A percentile compares a stretch with the other conserved stretches of the same genome.
Conservation (phyloP, 2,797 vertebrate species). For the Pseudotriccus pelzelni region DNA sequence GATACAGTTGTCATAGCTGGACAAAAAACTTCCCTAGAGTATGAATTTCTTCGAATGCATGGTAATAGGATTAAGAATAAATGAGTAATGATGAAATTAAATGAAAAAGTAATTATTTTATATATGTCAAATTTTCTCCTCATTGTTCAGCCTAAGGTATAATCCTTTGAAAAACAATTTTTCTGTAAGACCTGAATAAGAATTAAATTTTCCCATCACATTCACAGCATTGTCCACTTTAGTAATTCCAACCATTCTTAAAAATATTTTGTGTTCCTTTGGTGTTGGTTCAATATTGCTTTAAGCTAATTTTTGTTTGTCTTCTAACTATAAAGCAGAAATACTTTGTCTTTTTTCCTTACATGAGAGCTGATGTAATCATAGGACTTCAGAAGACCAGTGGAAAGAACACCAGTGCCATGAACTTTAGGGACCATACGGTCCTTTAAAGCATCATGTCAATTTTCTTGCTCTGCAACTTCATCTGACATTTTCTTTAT, state of each 20-base stretch:
- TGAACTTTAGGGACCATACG: not conserved
- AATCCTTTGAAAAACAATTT: not conserved
- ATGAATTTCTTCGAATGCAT: not conserved
- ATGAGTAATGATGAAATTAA: not conserved
- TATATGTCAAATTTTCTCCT: not conserved
- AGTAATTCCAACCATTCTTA: not conserved
- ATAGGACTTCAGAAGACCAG: not conserved
- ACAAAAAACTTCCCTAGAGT: not conserved
- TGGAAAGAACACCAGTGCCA: not conserved
- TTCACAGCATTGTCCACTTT: not conserved
- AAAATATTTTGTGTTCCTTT: not conserved
- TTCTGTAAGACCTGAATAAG: not conserved
- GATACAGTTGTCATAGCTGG: not conserved
- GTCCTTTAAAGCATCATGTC: not conserved
- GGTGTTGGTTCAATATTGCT: not conserved
- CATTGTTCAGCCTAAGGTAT: not conserved
- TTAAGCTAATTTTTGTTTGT: not conserved
- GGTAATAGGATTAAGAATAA: not conserved
- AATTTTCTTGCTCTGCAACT: not conserved
- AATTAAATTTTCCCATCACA: not conserved
- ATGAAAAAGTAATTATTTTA: not conserved
- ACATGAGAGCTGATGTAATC: not conserved
- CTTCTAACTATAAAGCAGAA: not conserved
- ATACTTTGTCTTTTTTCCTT: not conserved
- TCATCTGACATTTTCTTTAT: not conserved